Conservation (phyloP, 1,140 invertebrate species). For the Tenebrio molitor region DNA sequence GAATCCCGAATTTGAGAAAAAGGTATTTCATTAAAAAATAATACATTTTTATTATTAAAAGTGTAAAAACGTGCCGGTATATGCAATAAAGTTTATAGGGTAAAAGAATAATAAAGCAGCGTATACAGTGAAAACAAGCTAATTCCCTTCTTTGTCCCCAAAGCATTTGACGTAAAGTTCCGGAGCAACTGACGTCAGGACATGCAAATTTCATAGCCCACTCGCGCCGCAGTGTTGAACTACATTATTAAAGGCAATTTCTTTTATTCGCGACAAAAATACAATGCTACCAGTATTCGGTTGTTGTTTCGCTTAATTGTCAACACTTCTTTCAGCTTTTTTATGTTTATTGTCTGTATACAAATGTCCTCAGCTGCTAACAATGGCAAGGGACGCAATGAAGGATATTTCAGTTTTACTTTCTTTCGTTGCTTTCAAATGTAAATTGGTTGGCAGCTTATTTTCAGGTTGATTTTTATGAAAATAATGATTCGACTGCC, state of each 20-base stretch:
- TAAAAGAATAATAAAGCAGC: slow-evolving; percentile 49
- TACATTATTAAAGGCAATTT: slow-evolving; percentile 63
- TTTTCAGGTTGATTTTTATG: slow-evolving; percentile 42
- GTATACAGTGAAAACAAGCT: slow-evolving; percentile 47
- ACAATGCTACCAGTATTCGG: slow-evolving; percentile 57
- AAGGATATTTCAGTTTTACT: slow-evolving; percentile 58
- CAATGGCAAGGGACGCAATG: slow-evolving; percentile 52
- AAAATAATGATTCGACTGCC: slow-evolving; percentile 45
- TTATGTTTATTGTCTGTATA: slow-evolving; percentile 58
- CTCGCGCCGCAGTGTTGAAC: slow-evolving; percentile 52
- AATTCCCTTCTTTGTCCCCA: slow-evolving; percentile 52
- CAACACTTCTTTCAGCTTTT: slow-evolving; percentile 61
- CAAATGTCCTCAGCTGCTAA: slow-evolving; percentile 57
- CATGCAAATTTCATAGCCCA: slow-evolving; percentile 61
- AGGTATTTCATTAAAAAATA: slow-evolving; percentile 22
- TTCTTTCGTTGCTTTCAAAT: slow-evolving; percentile 56
- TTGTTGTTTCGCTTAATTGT: slow-evolving; percentile 61
- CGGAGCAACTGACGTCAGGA: slow-evolving; percentile 54
- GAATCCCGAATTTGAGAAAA: neutral
- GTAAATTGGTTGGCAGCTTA: slow-evolving; percentile 51
- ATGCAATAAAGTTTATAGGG: slow-evolving; percentile 47
- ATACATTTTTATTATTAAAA: slow-evolving; percentile 32
- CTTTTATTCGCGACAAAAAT: slow-evolving; percentile 60
- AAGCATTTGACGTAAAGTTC: slow-evolving; percentile 56
- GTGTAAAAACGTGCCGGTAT: slow-evolving; percentile 19